A percentile compares a stretch with the other conserved stretches of the same genome.
Evolutionary conservation across 2,797 vertebrate species (phyloP).

Genomic region (Syngnathus rostellatus): DNA sequence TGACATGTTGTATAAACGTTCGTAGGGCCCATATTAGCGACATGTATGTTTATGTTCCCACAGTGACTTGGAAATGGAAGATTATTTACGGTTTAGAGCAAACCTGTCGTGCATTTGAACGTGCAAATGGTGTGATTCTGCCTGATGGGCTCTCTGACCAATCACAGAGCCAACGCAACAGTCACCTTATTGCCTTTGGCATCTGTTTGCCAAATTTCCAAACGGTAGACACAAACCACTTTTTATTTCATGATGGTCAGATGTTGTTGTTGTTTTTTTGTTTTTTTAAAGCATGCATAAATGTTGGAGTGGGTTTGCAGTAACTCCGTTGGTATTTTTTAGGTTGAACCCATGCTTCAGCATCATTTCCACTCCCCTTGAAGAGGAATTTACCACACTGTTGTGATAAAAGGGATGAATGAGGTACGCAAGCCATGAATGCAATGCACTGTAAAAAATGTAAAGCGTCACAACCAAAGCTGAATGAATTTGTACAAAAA

Average conservation of each 20-base stretch:
- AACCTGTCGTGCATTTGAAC: not conserved
- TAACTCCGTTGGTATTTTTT: not conserved
- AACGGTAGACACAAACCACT: slow-evolving; percentile 10
- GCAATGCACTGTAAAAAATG: not conserved
- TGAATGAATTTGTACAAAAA: too few relatives aligned
- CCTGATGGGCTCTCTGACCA: slow-evolving; percentile 13
- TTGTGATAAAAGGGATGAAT: slow-evolving; percentile 67
- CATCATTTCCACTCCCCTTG: slow-evolving; percentile 34
- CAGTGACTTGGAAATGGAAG: not conserved
- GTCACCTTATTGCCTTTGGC: slow-evolving; percentile 27
- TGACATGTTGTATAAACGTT: slow-evolving; percentile 2
- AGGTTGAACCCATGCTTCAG: slow-evolving; percentile 45
- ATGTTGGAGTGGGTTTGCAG: not conserved
- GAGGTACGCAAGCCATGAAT: slow-evolving; percentile 54
- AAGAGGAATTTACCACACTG: slow-evolving; percentile 54
- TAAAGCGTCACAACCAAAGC: too few relatives aligned
- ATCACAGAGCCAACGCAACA: slow-evolving; percentile 7
- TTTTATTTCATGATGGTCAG: slow-evolving; percentile 7
- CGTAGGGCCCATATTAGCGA: not conserved
- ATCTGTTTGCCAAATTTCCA: slow-evolving; percentile 25
- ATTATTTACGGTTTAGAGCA: not conserved
- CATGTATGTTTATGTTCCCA: not conserved
- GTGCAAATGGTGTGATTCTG: slow-evolving; percentile 19
- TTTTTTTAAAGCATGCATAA: not conserved
- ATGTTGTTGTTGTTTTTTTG: not conserved